phyloP scores from a whole-genome alignment of 2,797 vertebrate genomes.

The Neostethus bicornis region DNA sequence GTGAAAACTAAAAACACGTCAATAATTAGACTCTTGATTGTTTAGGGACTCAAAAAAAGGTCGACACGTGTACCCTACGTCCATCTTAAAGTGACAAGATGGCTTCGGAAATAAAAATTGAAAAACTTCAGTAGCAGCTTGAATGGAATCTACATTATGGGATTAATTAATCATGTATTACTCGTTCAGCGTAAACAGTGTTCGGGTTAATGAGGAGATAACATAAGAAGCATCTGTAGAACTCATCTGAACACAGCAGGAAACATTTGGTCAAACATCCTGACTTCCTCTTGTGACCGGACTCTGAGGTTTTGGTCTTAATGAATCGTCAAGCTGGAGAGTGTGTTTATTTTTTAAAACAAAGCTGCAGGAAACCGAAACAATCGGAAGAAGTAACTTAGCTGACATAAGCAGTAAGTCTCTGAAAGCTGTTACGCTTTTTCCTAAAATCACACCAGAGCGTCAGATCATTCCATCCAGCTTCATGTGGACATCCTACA shows the following conservation, averaged over 20 bases:
- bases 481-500: slow-evolving; percentile 8
- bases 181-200: neutral
- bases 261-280: neutral
- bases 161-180: neutral
- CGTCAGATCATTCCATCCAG: neutral
- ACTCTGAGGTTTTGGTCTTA: neutral
- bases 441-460: neutral
- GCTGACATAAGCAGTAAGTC: neutral
- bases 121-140: too few species aligned
- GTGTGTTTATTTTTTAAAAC: slow-evolving; percentile 17
- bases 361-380: slow-evolving; percentile 1
- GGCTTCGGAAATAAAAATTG: too few species aligned
- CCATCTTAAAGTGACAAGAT: too few species aligned
- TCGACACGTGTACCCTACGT: too few species aligned
- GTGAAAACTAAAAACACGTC: too few species aligned
- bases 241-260: neutral
- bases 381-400: slow-evolving; percentile 2
- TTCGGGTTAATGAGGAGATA: neutral
- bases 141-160: too few species aligned
- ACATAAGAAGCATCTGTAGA: neutral
- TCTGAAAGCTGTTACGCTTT: neutral
- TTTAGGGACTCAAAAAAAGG: too few species aligned
- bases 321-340: neutral
- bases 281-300: neutral
- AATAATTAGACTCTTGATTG: too few species aligned